Percentiles rank a stretch among this genome's conserved stretches.
Conservation (phyloP, 2,888 invertebrate genomes). For the Xylophagus ater region DNA sequence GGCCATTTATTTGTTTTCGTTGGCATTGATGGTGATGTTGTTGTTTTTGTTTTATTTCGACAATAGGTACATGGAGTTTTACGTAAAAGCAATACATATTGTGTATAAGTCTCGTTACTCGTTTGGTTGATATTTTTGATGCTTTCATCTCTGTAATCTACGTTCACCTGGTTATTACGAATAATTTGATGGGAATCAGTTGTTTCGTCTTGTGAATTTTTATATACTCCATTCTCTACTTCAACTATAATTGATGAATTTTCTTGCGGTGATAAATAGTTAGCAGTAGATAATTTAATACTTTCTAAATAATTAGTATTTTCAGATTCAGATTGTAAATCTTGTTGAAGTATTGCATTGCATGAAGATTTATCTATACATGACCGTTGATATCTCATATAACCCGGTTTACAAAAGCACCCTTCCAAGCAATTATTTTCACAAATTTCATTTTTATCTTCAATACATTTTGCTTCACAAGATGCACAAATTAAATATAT, state of each 20-base stretch:
- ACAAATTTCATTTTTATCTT: not conserved
- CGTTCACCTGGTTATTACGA: no score
- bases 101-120: no score
- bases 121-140: no score
- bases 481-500: conserved; percentile 6
- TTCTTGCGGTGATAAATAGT: not conserved
- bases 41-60: no score
- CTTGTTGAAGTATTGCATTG: not conserved
- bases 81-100: no score
- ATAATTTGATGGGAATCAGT: no score
- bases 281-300: not conserved
- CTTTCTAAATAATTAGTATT: not conserved
- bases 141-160: no score
- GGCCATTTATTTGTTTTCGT: conserved; percentile 1
- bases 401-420: conserved; percentile 7
- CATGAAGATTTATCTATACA: conserved; percentile 2
- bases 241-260: not conserved
- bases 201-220: not conserved
- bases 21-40: no score
- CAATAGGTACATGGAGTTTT: no score
- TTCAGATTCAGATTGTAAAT: not conserved
- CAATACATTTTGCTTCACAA: conserved; percentile 7
- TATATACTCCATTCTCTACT: not conserved
- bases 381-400: conserved; percentile 1
- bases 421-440: conserved; percentile 8